phyloP scores from a whole-genome alignment of 2,113 vertebrate genomes.

The Prunella himalayana region DNA sequence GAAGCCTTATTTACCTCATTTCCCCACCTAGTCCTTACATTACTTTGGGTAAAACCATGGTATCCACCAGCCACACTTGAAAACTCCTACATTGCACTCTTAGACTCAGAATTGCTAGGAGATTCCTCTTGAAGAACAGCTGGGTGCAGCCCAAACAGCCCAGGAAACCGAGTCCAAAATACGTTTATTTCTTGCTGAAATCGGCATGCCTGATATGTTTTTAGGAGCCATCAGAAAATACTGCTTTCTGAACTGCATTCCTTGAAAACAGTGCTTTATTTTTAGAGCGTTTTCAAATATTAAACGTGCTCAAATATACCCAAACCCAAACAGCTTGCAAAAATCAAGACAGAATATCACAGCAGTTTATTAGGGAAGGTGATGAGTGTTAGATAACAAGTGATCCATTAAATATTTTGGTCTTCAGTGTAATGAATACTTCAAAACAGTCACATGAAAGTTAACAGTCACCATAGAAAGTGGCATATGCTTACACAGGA shows the following conservation, averaged over 20 bases:
- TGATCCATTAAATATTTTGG: slow-evolving; percentile 17
- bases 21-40: not conserved
- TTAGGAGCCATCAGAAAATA: not conserved
- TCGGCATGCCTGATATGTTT: not conserved
- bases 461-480: not conserved
- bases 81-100: not conserved
- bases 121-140: not conserved
- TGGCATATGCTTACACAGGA: slow-evolving; percentile 35
- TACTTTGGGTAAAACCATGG: not conserved
- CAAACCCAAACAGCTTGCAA: not conserved
- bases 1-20: not conserved
- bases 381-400: slow-evolving; percentile 37
- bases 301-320: not conserved
- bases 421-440: slow-evolving; percentile 17
- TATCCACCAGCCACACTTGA: not conserved
- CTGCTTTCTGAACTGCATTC: not conserved
- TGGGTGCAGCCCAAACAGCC: not conserved
- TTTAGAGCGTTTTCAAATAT: not conserved
- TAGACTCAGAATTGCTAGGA: not conserved
- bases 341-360: not conserved
- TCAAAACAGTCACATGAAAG: slow-evolving; percentile 47
- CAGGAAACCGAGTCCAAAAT: not conserved
- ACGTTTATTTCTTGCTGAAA: not conserved
- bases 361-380: slow-evolving; percentile 13
- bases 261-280: not conserved